phyloP scores from a whole-genome alignment of 2,888 invertebrate species.

The Mesochorus sp. region DNA sequence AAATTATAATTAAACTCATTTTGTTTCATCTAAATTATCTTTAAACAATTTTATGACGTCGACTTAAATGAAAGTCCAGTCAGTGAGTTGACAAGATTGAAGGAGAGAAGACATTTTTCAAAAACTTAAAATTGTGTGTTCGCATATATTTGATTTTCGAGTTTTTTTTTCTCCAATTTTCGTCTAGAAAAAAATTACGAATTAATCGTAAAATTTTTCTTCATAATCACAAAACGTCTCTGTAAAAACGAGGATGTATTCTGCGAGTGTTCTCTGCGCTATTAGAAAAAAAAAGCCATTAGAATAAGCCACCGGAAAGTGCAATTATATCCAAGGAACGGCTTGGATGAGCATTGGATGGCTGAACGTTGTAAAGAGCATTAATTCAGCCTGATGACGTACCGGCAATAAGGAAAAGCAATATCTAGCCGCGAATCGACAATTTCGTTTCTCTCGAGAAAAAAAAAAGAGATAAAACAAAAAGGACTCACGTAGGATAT shows the following conservation, averaged over 20 bases:
- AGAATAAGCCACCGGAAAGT: background rate
- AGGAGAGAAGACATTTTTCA: too few relatives aligned
- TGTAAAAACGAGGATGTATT: background rate
- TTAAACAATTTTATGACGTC: too few relatives aligned
- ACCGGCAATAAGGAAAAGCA: conserved; percentile 62
- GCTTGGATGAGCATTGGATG: too few relatives aligned
- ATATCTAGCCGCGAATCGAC: conserved; percentile 61
- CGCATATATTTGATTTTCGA: too few relatives aligned
- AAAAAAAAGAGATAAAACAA: background rate
- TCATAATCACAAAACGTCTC: background rate
- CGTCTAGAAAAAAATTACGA: too few relatives aligned
- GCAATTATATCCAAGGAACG: conserved; percentile 38
- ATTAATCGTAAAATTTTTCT: too few relatives aligned
- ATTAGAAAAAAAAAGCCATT: background rate
- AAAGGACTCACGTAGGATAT: conserved; percentile 31
- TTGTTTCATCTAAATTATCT: too few relatives aligned
- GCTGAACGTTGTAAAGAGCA: conserved; percentile 53
- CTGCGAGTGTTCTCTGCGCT: background rate
- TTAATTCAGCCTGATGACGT: conserved; percentile 59
- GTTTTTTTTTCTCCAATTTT: too few relatives aligned
- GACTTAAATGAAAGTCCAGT: too few relatives aligned
- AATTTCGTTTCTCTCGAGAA: conserved; percentile 40
- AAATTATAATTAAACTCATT: too few relatives aligned
- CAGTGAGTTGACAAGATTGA: too few relatives aligned
- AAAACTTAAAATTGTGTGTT: too few relatives aligned